These are phyloP conservation scores for Halocaridina rubra DNA, from an alignment of 2,888 invertebrate genomes.

Conservation along the genomic window DNA sequence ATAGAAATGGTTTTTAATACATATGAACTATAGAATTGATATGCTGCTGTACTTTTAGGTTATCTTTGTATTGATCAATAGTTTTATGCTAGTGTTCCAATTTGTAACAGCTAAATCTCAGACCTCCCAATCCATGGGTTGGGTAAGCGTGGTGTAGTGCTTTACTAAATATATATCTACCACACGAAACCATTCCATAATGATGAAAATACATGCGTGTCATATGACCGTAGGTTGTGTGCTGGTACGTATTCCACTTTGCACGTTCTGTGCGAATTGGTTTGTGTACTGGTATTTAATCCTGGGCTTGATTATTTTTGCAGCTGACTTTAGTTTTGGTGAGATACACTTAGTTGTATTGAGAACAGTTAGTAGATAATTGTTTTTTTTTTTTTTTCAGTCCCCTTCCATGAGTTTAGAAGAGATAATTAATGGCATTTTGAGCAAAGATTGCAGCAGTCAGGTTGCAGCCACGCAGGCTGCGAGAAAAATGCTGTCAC, in stretches of 20 bases:
- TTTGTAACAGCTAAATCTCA: too few relatives aligned
- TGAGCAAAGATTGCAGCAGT: constrained; percentile 77
- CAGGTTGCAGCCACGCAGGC: constrained; percentile 91
- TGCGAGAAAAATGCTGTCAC: constrained; percentile 90
- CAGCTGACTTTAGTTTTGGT: neutral
- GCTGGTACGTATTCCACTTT: neutral
- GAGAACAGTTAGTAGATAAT: neutral
- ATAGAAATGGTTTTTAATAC: too few relatives aligned
- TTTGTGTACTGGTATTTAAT: neutral
- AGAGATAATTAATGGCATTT: constrained; percentile 59
- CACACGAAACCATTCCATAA: neutral
- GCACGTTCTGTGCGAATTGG: neutral
- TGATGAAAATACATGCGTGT: neutral
- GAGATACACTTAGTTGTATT: neutral
- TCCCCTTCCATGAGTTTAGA: constrained; percentile 35
- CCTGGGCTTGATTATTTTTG: neutral
- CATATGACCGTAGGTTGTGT: neutral
- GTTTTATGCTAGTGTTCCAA: too few relatives aligned
- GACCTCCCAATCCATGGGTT: too few relatives aligned
- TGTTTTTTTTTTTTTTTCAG: neutral
- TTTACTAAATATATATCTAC: too few relatives aligned
- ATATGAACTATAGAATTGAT: too few relatives aligned
- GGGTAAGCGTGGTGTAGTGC: too few relatives aligned
- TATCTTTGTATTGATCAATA: too few relatives aligned
- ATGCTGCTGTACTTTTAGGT: too few relatives aligned